These are phyloP conservation scores for Tenthredo scrophulariae DNA, from an alignment of 2,888 invertebrate genomes.

Conservation along the genomic window DNA sequence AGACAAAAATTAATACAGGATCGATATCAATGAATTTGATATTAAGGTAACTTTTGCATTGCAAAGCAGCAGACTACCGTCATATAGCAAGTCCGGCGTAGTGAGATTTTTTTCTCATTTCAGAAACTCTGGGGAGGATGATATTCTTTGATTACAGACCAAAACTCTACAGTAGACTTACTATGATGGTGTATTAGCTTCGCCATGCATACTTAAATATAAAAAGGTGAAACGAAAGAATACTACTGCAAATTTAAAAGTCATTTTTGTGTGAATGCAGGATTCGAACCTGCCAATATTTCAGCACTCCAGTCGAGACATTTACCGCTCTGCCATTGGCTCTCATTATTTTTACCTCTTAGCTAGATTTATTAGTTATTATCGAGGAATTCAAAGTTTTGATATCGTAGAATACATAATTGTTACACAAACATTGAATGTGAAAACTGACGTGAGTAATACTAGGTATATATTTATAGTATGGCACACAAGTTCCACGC, in stretches of 20 bases:
- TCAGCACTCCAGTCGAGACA: conserved; percentile 75
- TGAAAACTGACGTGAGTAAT: conserved; percentile 19
- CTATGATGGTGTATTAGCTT: conserved; percentile 34
- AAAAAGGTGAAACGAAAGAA: conserved; percentile 32
- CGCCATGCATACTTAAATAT: conserved; percentile 50
- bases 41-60: conserved; percentile 33
- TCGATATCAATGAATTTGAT: conserved; percentile 37
- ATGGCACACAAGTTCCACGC: conserved; percentile 49
- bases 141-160: not conserved
- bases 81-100: not conserved
- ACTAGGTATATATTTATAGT: conserved; percentile 30
- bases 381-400: conserved; percentile 15
- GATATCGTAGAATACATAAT: conserved; percentile 39
- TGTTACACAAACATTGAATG: conserved; percentile 46
- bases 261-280: conserved; percentile 13
- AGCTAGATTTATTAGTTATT: conserved; percentile 61
- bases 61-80: conserved; percentile 29
- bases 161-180: conserved; percentile 28
- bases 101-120: not conserved
- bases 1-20: conserved; percentile 42
- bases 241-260: conserved; percentile 44
- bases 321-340: conserved; percentile 77
- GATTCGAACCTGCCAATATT: conserved; percentile 49
- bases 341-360: conserved; percentile 78
- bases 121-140: not conserved